Base-by-base conservation (phyloP, 64 coral and sea anemone genomes). In the Trachythela sp. region DNA sequence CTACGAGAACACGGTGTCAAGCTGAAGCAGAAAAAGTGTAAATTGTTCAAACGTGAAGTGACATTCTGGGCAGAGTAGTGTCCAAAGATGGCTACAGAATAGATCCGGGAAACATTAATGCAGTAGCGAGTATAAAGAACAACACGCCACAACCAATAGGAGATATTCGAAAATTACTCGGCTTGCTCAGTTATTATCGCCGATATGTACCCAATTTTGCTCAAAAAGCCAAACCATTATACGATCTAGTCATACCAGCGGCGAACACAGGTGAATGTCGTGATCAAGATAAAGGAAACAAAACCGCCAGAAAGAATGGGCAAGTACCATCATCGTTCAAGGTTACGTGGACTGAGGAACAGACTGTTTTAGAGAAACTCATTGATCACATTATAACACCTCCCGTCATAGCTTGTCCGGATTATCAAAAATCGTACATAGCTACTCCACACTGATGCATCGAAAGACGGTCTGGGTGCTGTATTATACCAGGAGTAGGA, bases 21-120 rank as follows among this genome's bases (percentile, higher is more conserved):
- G 20, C 20, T 80, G 75, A 80, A 80, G 30, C 75, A 37, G 34
- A 80, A 80, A 30, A 80, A 80, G 34, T 80, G 75, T 30, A 80
- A 80, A 80, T 30, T 80, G 32, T 80, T 80, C 37, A 80, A 36
- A 36, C 75, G 75, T 7, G 75, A 80, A 35, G 75, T 80, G 9
- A 39, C 37, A 20, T 80, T 80, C 37, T 80, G 15, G 75, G 75
- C 7, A 35, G 91, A 27, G 42, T 92, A 50, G 91, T 92, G 1
- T 92, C 86, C 26, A 77, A 17, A 20, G 91, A 92, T 36, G 91
- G 91, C 17, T 92, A 92, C 40, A 83, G 64, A 88, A 48, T 88
- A 9, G 91, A 92, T 64, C 91, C 91, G 15, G 70, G 40, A 9
- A 88, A 83, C 56, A 92, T 92, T 64, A 5, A 64, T 18, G 56